Evolutionary conservation across 1,140 invertebrate genomes (phyloP).

Genomic region (Drosophila ficusphila): DNA sequence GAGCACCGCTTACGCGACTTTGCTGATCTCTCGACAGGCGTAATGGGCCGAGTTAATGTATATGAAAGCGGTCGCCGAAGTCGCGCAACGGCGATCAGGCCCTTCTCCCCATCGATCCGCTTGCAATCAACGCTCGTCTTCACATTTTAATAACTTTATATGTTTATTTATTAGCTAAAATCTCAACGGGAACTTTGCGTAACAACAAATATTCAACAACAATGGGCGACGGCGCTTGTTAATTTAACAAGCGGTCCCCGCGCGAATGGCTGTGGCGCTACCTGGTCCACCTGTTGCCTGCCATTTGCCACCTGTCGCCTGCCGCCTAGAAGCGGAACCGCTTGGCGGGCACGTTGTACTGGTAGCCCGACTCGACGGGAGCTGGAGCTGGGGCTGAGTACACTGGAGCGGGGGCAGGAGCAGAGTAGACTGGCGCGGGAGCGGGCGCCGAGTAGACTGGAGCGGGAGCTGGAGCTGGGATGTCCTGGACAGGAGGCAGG

Average conservation of each 20-base stretch:
- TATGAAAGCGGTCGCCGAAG: neutral
- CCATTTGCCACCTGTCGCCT: conserved; percentile 12
- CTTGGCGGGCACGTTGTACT: conserved; percentile 74
- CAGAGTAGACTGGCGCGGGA: conserved; percentile 23
- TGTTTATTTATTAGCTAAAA: conserved; percentile 74
- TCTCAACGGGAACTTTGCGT: conserved; percentile 79
- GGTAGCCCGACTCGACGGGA: conserved; percentile 57
- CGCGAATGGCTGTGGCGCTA: conserved; percentile 15
- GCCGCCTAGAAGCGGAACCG: conserved; percentile 76
- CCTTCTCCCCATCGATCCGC: neutral
- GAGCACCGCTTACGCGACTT: conserved; percentile 14
- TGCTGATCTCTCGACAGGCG: conserved; percentile 14
- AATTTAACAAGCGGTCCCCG: conserved; percentile 65
- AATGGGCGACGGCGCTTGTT: conserved; percentile 50
- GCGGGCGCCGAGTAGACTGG: conserved; percentile 48
- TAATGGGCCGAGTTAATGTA: conserved; percentile 31
- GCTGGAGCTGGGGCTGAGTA: conserved; percentile 38
- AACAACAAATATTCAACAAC: conserved; percentile 79
- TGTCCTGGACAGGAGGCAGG: too few species aligned
- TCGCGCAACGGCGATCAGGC: conserved; percentile 11
- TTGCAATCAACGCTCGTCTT: conserved; percentile 29
- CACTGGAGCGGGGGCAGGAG: conserved; percentile 35
- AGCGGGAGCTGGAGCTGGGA: conserved; percentile 45
- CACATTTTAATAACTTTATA: conserved; percentile 59
- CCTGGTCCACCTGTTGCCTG: neutral